Conservation (phyloP, 2,888 invertebrate genomes). For the Sinodicranocentrus sp. region DNA sequence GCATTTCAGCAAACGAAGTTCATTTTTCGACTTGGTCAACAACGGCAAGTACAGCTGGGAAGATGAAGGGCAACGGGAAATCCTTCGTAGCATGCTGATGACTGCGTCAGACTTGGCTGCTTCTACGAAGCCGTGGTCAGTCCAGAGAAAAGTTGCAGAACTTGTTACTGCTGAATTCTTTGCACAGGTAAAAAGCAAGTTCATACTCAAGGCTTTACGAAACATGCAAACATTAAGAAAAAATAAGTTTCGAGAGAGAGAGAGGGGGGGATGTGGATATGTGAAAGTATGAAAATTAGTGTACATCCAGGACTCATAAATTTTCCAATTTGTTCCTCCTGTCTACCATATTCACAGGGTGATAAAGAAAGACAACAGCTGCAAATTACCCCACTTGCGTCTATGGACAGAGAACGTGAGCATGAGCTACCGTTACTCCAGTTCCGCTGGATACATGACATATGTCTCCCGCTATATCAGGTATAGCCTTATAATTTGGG, state of each 20-base stretch:
- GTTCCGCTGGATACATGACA: slow-evolving; percentile 79
- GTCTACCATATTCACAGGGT: slow-evolving; percentile 79
- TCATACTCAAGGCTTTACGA: too few relatives aligned
- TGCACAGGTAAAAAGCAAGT: slow-evolving; percentile 82
- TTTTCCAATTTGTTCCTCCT: background rate
- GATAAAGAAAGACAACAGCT: slow-evolving; percentile 93
- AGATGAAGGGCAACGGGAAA: slow-evolving; percentile 79
- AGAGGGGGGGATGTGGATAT: too few relatives aligned
- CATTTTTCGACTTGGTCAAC: slow-evolving; percentile 80
- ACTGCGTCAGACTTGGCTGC: slow-evolving; percentile 82
- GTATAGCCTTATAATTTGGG: too few relatives aligned
- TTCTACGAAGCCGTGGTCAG: slow-evolving; percentile 82
- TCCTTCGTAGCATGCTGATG: slow-evolving; percentile 81
- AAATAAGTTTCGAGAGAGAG: too few relatives aligned
- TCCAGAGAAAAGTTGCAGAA: slow-evolving; percentile 86
- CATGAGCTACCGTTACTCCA: slow-evolving; percentile 82
- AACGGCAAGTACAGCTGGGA: slow-evolving; percentile 79
- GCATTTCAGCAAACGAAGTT: slow-evolving; percentile 79
- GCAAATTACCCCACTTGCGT: slow-evolving; percentile 88
- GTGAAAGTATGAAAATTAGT: too few relatives aligned
- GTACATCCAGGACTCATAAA: too few relatives aligned
- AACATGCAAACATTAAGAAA: too few relatives aligned
- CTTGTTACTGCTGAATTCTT: slow-evolving; percentile 95
- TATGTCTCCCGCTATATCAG: slow-evolving; percentile 80
- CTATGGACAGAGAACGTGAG: slow-evolving; percentile 82